phyloP scores from a whole-genome alignment of 1,140 invertebrate species.

The Listronotus bonariensis region DNA sequence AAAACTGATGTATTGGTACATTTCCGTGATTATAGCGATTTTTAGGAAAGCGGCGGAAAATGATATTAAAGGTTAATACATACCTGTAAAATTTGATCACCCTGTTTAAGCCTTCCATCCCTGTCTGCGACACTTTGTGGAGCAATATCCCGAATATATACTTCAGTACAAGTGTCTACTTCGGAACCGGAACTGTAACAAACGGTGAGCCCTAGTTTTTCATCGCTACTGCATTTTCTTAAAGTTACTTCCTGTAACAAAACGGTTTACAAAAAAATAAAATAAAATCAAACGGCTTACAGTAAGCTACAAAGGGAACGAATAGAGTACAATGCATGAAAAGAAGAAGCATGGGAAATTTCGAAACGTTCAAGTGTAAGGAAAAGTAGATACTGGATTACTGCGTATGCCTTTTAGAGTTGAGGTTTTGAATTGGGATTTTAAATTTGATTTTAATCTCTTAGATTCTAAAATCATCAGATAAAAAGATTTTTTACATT shows the following conservation, averaged over 20 bases:
- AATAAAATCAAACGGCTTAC: slow-evolving; percentile 19
- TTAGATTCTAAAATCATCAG: no score
- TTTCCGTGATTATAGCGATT: no score
- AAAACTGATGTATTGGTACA: no score
- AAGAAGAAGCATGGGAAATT: neutral
- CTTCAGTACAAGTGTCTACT: slow-evolving; percentile 63
- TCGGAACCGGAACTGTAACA: slow-evolving; percentile 68
- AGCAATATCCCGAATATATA: slow-evolving; percentile 75
- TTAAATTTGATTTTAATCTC: no score
- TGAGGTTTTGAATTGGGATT: neutral
- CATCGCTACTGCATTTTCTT: slow-evolving; percentile 60
- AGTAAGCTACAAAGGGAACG: slow-evolving; percentile 3
- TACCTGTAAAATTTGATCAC: slow-evolving; percentile 75
- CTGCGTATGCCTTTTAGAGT: slow-evolving; percentile 16
- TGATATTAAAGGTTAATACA: neutral
- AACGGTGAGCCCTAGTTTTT: slow-evolving; percentile 71
- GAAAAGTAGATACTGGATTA: slow-evolving; percentile 13
- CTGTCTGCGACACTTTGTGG: slow-evolving; percentile 69
- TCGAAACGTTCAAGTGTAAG: slow-evolving; percentile 2
- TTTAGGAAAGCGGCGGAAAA: no score
- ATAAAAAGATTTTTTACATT: no score
- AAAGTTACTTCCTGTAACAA: slow-evolving; percentile 71
- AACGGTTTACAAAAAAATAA: slow-evolving; percentile 33
- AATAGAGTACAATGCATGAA: slow-evolving; percentile 13
- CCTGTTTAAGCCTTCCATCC: slow-evolving; percentile 71